These are phyloP conservation scores for Agonopterix arenella DNA, from an alignment of 2,888 invertebrate genomes.

Conservation along the genomic window DNA sequence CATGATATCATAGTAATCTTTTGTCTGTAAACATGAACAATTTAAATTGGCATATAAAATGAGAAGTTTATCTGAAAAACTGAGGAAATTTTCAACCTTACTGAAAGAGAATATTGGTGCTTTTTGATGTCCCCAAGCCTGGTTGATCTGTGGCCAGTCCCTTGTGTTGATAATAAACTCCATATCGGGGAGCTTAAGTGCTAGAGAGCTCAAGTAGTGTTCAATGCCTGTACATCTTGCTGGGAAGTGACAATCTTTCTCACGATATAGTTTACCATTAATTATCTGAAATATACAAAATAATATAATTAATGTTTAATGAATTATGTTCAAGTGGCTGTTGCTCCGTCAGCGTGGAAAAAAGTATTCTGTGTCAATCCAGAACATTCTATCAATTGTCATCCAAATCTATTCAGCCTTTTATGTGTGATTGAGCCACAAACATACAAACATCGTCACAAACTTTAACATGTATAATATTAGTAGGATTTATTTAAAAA, in stretches of 20 bases:
- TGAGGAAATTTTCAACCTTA: conserved; percentile 77
- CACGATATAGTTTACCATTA: conserved; percentile 86
- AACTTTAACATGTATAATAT: too few species aligned
- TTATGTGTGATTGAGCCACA: too few species aligned
- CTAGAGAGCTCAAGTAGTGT: conserved; percentile 85
- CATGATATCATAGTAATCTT: conserved; percentile 92
- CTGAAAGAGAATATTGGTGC: conserved; percentile 97
- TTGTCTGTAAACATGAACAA: conserved; percentile 62
- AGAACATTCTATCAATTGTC: too few species aligned
- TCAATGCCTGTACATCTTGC: conserved; percentile 94
- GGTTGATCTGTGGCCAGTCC: conserved; percentile 93
- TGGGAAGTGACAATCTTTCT: conserved; percentile 93
- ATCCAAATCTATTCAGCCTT: too few species aligned
- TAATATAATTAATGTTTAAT: neutral
- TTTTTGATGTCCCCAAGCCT: conserved; percentile 73
- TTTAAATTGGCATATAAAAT: neutral
- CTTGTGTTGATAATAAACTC: conserved; percentile 93
- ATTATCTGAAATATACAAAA: conserved; percentile 84
- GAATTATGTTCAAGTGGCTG: neutral
- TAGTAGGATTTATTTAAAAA: too few species aligned
- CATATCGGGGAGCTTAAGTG: conserved; percentile 84
- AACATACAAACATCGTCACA: too few species aligned
- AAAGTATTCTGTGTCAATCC: too few species aligned
- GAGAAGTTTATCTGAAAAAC: neutral
- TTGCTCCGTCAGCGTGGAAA: too few species aligned